Evolutionary conservation across 2,797 vertebrate species (phyloP), one percentile per base, ranked within the genome.

Genomic region (Macrochelys suwanniensis): DNA sequence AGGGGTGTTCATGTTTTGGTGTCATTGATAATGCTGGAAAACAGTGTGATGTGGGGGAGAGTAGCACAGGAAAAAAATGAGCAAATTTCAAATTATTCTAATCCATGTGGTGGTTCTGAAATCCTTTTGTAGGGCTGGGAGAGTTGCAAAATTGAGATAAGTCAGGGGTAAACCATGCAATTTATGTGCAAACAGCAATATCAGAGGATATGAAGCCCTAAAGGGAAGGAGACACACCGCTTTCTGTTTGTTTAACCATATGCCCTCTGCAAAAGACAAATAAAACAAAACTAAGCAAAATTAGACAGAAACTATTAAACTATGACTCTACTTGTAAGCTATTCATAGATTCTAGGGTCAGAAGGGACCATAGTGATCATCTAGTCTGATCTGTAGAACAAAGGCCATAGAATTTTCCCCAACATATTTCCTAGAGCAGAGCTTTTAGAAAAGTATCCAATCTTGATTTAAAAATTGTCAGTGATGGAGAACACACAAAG

Each of bases 261-360:
- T n/a, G 31, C 59, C 77, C 31, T 61, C 65, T 31, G 4, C 85
- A 89, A 92, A 96, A 93, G 71, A 90, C 45, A 88, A 65, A 85
- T 85, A 88, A 90, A 80, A 53, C 1, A 92, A 0, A 4, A 92
- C 85, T 82, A 89, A 84, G 90, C 80, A 82, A 93, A 96, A 96
- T 94, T 74, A 94, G 74, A 84, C 74, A 96, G 93, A 95, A 96
- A 93, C 92, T 89, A 93, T 91, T 91, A 91, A 96, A 77, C 82
- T 92, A 84, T 96, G 95, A 97, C 95, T 96, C 94, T 93, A 94
- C 90, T 89, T 49, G 59, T 92, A 82, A 97, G 78, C 65, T 37
- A 21, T 68, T 68, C 8, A 10, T 19, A 68, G 57, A 61, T 61
- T 61, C 28, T 31, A 59, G 28, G 57, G 25, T 5, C 11, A 59